Percentiles rank a stretch among this genome's conserved stretches.
Evolutionary conservation across 2,888 invertebrate species (phyloP).

Genomic region (Eurytoma californica): DNA sequence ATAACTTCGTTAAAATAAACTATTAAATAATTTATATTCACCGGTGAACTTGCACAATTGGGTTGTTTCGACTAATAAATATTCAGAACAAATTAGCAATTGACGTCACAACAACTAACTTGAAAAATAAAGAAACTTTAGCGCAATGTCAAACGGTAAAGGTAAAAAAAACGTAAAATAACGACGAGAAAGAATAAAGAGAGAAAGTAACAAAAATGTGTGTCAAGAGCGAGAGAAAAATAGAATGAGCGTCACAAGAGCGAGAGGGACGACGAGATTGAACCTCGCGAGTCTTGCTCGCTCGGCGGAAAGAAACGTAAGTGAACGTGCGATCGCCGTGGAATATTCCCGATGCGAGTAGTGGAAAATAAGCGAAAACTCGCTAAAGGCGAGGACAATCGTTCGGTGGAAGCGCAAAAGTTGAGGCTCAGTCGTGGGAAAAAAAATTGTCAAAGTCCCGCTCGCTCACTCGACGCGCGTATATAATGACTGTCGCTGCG

Average conservation of each 20-base stretch:
- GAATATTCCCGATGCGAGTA: neutral
- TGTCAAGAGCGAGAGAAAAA: slow-evolving; percentile 38
- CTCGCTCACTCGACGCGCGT: neutral
- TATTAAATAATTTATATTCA: too few species aligned
- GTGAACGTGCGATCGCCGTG: neutral
- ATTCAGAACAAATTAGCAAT: too few species aligned
- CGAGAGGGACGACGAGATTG: slow-evolving; percentile 1
- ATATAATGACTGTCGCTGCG: slow-evolving; percentile 20
- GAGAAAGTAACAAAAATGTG: slow-evolving; percentile 20
- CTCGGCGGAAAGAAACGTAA: neutral
- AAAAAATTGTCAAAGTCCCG: neutral
- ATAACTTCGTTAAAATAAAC: too few species aligned
- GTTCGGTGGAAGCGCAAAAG: neutral
- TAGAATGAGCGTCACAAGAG: slow-evolving; percentile 14
- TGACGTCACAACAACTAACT: too few species aligned
- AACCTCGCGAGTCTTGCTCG: slow-evolving; percentile 8
- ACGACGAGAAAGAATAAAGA: neutral
- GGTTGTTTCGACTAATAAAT: too few species aligned
- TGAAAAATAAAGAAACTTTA: too few species aligned
- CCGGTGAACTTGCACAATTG: too few species aligned
- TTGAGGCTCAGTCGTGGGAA: neutral
- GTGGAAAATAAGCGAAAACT: neutral
- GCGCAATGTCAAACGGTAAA: neutral
- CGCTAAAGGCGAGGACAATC: neutral
- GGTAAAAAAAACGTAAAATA: slow-evolving; percentile 11